Percentiles rank a stretch among this genome's conserved stretches.
phyloP scores from a whole-genome alignment of 2,113 vertebrate species.

The Notothenia coriiceps region DNA sequence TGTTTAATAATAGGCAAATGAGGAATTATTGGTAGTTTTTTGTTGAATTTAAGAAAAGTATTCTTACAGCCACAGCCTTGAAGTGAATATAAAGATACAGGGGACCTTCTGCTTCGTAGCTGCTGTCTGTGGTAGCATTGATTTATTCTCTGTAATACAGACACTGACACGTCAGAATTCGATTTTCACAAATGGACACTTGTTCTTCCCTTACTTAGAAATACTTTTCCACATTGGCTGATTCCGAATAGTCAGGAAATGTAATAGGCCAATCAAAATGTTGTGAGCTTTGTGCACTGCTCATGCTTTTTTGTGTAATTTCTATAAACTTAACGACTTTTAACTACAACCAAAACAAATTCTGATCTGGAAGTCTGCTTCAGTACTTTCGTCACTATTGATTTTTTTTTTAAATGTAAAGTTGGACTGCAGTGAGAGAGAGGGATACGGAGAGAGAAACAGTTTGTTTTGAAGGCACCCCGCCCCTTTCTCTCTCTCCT shows the following conservation, averaged over 20 bases:
- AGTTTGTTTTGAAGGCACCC: constrained; percentile 58
- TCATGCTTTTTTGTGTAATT: not conserved
- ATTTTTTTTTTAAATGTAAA: constrained; percentile 63
- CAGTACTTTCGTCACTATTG: constrained; percentile 64
- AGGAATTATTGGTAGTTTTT: too few relatives aligned
- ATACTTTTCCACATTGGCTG: constrained; percentile 13
- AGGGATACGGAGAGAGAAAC: constrained; percentile 21
- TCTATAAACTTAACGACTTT: too few relatives aligned
- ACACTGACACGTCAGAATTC: constrained; percentile 51
- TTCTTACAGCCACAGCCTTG: not conserved
- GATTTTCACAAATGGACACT: constrained; percentile 33
- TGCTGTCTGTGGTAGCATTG: constrained; percentile 25
- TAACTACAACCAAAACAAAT: not conserved
- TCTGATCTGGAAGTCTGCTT: constrained; percentile 11
- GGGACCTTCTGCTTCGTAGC: not conserved
- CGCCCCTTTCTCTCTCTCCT: constrained; percentile 47
- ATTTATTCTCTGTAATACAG: constrained; percentile 40
- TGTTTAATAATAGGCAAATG: too few relatives aligned
- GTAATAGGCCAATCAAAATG: not conserved
- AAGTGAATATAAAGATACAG: not conserved
- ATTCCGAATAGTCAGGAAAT: not conserved
- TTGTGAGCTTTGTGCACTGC: not conserved
- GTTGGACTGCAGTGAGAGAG: constrained; percentile 18
- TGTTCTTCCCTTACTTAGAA: constrained; percentile 26
- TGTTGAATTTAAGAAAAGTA: not conserved